These are phyloP conservation scores for Mesocricetus auratus DNA, from an alignment of 2,113 vertebrate genomes.

Conservation along the genomic window DNA sequence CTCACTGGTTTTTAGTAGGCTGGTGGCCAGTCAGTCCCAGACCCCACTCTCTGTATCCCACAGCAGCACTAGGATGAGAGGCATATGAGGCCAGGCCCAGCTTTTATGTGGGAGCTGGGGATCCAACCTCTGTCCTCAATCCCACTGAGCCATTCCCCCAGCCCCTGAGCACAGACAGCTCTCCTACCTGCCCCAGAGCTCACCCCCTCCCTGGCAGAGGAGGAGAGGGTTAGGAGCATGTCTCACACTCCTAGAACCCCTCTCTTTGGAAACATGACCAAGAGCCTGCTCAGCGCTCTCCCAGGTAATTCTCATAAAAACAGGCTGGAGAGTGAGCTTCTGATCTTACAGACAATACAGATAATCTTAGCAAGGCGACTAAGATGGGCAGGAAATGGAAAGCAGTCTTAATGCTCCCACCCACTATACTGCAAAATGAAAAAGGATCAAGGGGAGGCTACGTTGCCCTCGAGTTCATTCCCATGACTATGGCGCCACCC, in stretches of 20 bases:
- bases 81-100: background rate
- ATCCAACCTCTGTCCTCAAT: background rate
- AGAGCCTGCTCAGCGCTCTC: background rate
- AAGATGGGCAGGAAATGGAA: background rate
- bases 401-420: accelerated
- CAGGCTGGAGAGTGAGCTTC: background rate
- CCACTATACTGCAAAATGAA: no score
- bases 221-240: no score
- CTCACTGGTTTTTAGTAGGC: background rate
- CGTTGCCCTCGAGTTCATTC: accelerated
- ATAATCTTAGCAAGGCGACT: background rate
- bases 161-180: background rate
- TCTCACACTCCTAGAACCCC: no score
- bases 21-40: background rate
- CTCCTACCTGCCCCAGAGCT: background rate
- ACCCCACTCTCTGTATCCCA: no score
- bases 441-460: background rate
- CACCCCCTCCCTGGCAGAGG: background rate
- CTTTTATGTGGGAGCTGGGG: background rate
- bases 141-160: background rate
- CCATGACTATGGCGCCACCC: constrained; percentile 51
- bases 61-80: background rate
- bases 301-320: background rate
- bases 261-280: background rate
- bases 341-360: background rate